Evolutionary conservation across 2,797 vertebrate species (phyloP).

Genomic region (Sebastolobus altivelis): DNA sequence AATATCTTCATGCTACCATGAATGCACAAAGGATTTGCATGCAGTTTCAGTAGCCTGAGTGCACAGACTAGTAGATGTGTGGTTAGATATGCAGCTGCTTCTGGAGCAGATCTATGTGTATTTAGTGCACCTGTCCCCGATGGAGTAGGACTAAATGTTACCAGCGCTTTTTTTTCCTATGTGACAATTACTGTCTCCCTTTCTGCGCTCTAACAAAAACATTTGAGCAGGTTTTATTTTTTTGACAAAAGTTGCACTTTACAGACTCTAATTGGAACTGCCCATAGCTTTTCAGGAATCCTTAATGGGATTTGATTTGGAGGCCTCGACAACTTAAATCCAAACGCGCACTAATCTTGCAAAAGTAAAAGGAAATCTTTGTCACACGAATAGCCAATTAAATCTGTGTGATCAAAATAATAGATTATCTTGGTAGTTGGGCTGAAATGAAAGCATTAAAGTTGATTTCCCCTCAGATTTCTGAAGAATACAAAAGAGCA

Average conservation of each 20-base stretch:
- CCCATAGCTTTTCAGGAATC: conserved; percentile 15
- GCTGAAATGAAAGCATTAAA: conserved; percentile 60
- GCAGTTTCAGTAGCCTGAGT: conserved; percentile 6
- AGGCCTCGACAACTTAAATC: conserved; percentile 7
- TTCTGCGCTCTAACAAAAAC: neutral
- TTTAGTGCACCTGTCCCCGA: conserved; percentile 10
- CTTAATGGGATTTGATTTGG: conserved; percentile 38
- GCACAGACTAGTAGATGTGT: neutral
- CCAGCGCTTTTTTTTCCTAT: neutral
- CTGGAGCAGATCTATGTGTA: conserved; percentile 5
- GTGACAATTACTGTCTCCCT: neutral
- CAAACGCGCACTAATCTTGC: conserved; percentile 6
- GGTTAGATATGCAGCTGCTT: conserved; percentile 1
- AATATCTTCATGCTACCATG: neutral
- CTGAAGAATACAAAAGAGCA: conserved; percentile 36
- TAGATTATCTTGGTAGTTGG: conserved; percentile 54
- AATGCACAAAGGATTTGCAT: neutral
- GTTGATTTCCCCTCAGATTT: conserved; percentile 58
- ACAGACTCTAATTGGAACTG: conserved; percentile 20
- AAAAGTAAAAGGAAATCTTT: conserved; percentile 47
- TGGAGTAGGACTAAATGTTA: neutral
- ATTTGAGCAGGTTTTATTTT: neutral
- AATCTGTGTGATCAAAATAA: conserved; percentile 62
- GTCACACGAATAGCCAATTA: conserved; percentile 57
- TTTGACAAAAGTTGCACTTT: neutral